Base-by-base conservation (phyloP, 2,113 vertebrate genomes). In the Corythaeola cristata region DNA sequence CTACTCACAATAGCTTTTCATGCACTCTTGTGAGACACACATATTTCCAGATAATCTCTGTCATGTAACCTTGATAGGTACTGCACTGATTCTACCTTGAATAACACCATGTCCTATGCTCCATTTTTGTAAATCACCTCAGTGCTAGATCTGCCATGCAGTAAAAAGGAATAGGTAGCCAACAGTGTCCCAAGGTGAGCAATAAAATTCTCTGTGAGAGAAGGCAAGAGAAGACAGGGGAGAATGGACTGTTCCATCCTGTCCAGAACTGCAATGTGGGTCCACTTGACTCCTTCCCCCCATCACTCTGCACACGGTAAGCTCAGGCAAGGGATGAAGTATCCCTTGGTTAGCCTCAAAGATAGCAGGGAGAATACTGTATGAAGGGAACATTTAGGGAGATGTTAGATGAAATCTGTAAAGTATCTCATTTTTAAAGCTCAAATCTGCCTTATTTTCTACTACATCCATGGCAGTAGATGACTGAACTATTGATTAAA, bases 231-330 rank as follows among this genome's bases (percentile, higher is more conserved):
- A 64, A 56, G 15, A 32, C n/a, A 33, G 27, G 35, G 49, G 27
- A 68, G 9, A 64, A 55, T 1, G 6, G 9, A 11, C 16, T 26
- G 10, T 16, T 77, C 55, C 24, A 41, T 7, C 28, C 62, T 17
- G 2, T 17, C 63, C 47, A 80, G 39, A 83, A 37, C 9, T 39
- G 39, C 59, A 73, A 2, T 0, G 0, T 15, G 4, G 2, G n/a
- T 63, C n/a, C 26, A 14, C 27, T 41, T 2, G 1, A 8, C 1
- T 35, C 60, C 9, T 59, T 77, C 12, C n/a, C 24, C 35, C 8
- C 17, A 58, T 21, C 26, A 12, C 12, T 4, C 37, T 12, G 26
- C 60, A 49, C 0, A 2, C 0, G 1, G 24, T 19, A 67, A 49
- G 7, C 19, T 89, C 52, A 44, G 47, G 15, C 45, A 74, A n/a